These are phyloP conservation scores for Acleris laterana DNA, from an alignment of 2,888 invertebrate species.

Conservation along the genomic window DNA sequence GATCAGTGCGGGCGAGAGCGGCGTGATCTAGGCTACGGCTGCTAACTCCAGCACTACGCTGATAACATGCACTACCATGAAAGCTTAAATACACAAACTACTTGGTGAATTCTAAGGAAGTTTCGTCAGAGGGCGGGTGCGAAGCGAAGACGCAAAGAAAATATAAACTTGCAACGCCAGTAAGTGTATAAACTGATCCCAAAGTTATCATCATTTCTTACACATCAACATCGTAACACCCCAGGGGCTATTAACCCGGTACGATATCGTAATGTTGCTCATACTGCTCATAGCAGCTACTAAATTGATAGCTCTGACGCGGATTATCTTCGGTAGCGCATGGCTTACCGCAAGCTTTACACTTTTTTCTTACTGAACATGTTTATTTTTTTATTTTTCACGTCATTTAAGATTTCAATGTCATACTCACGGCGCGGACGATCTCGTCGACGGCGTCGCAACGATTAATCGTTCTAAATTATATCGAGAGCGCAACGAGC, in stretches of 20 bases:
- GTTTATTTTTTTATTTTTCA: too few relatives aligned
- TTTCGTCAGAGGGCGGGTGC: neutral
- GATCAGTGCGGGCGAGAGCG: slow-evolving; percentile 40
- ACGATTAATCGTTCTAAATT: too few relatives aligned
- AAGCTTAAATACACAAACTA: slow-evolving; percentile 28
- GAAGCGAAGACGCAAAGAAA: slow-evolving; percentile 9
- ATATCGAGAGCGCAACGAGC: too few relatives aligned
- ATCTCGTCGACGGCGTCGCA: too few relatives aligned
- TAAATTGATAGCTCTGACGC: too few relatives aligned
- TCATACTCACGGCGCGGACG: too few relatives aligned
- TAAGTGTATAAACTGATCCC: slow-evolving; percentile 40
- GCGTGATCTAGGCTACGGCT: slow-evolving; percentile 31
- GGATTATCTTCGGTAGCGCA: too few relatives aligned
- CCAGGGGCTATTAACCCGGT: neutral
- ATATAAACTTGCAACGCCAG: neutral
- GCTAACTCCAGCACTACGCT: slow-evolving; percentile 15
- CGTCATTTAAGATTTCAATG: too few relatives aligned
- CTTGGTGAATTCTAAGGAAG: neutral
- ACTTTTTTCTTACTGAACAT: too few relatives aligned
- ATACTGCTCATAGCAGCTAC: too few relatives aligned
- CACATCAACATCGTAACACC: neutral
- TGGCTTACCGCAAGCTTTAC: too few relatives aligned
- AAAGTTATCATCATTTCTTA: slow-evolving; percentile 15
- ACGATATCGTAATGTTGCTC: too few relatives aligned
- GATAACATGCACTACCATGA: slow-evolving; percentile 31